phyloP scores from a whole-genome alignment of 2,888 invertebrate genomes.

The Dicyrtoma fusca region DNA sequence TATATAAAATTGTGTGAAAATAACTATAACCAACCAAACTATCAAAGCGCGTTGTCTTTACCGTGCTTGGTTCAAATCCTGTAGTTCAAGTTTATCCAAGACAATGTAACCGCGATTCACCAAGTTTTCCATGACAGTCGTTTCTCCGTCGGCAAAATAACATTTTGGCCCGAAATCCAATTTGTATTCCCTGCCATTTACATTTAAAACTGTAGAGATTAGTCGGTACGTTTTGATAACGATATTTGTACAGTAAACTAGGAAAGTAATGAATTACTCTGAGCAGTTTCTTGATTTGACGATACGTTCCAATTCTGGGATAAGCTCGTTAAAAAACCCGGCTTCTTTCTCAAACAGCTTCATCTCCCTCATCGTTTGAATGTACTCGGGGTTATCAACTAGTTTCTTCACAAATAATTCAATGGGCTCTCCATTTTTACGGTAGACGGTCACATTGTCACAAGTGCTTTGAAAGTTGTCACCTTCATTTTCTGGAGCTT shows the following conservation, averaged over 20 bases:
- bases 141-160: slow-evolving; percentile 24
- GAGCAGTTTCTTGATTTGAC: not conserved
- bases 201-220: not conserved
- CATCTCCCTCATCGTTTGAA: not conserved
- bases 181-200: not conserved
- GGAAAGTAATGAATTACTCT: not conserved
- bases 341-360: slow-evolving; percentile 28
- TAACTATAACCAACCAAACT: not conserved
- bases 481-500: slow-evolving; percentile 8
- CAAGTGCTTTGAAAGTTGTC: slow-evolving; percentile 30
- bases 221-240: not conserved
- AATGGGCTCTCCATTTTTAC: slow-evolving; percentile 5
- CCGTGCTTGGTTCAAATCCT: slow-evolving; percentile 28
- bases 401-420: slow-evolving; percentile 28
- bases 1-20: not conserved
- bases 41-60: slow-evolving; percentile 8
- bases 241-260: not conserved
- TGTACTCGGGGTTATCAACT: not conserved
- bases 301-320: not conserved
- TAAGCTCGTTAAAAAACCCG: slow-evolving; percentile 19
- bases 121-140: slow-evolving; percentile 28
- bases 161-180: slow-evolving; percentile 35
- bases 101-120: slow-evolving; percentile 10
- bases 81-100: slow-evolving; percentile 21
- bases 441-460: slow-evolving; percentile 16